Evolutionary conservation across 30 jellyfish, hydroid and myxozoan genomes (phyloP).

Genomic region (Nemopilema nomurai): DNA sequence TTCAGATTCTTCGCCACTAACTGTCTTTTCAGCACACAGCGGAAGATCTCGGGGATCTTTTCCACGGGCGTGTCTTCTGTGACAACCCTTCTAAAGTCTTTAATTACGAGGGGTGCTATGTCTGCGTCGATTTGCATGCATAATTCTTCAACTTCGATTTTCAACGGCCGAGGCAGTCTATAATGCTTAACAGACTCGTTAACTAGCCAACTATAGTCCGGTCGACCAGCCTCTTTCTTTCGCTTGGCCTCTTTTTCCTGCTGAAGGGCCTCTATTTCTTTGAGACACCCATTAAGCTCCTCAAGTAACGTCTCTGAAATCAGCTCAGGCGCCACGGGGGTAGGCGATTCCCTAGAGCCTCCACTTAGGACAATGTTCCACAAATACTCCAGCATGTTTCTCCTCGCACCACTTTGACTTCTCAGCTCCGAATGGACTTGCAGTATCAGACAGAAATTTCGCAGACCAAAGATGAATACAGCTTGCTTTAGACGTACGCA

Average conservation of each 20-base stretch:
- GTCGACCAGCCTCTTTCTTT: slow-evolving; percentile 60
- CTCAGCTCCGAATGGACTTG: not conserved
- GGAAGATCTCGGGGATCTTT: slow-evolving; percentile 45
- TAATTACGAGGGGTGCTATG: slow-evolving; percentile 40
- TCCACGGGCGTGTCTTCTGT: slow-evolving; percentile 43
- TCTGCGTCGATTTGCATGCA: slow-evolving; percentile 52
- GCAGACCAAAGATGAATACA: too few species aligned
- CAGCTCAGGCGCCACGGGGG: slow-evolving; percentile 17
- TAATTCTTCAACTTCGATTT: slow-evolving; percentile 52
- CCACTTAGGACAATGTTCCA: slow-evolving; percentile 39
- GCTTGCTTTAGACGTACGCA: not conserved
- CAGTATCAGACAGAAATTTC: too few species aligned
- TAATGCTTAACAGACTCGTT: slow-evolving; percentile 48
- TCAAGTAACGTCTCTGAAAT: slow-evolving; percentile 60
- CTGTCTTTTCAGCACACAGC: slow-evolving; percentile 51
- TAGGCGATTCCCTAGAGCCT: slow-evolving; percentile 13
- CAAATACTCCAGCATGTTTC: slow-evolving; percentile 45
- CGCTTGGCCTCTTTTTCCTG: slow-evolving; percentile 42
- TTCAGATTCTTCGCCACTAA: slow-evolving; percentile 24
- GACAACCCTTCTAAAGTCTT: slow-evolving; percentile 42
- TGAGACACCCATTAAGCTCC: slow-evolving; percentile 51
- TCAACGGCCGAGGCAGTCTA: slow-evolving; percentile 35
- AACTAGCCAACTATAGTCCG: slow-evolving; percentile 67
- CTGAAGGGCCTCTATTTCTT: slow-evolving; percentile 34
- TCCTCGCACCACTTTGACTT: not conserved